Percentiles rank a stretch among this genome's conserved stretches.
Evolutionary conservation across 2,888 invertebrate genomes (phyloP).

Genomic region (Prenolepis imparis): DNA sequence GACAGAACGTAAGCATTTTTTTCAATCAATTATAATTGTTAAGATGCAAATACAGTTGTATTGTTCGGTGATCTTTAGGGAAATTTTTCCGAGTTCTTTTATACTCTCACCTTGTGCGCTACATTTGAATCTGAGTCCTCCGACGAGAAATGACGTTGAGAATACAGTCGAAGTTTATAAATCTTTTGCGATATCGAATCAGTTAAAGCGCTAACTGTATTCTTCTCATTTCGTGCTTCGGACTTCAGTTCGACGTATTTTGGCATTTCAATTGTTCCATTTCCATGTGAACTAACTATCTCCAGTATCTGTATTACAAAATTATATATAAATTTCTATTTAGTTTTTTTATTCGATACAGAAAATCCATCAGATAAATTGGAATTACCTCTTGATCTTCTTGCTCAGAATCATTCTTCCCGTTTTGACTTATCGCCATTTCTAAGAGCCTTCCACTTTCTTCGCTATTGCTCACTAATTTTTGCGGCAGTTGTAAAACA

Average conservation of each 20-base stretch:
- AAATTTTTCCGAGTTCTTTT: background rate
- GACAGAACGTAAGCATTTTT: slow-evolving; percentile 42
- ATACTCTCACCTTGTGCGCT: slow-evolving; percentile 70
- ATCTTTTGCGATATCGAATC: slow-evolving; percentile 88
- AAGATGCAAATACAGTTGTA: background rate
- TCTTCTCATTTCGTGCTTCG: slow-evolving; percentile 71
- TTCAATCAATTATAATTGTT: slow-evolving; percentile 1
- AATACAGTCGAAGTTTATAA: slow-evolving; percentile 89
- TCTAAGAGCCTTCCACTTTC: slow-evolving; percentile 71
- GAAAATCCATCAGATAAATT: slow-evolving; percentile 26
- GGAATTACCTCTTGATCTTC: slow-evolving; percentile 84
- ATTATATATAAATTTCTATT: slow-evolving; percentile 17
- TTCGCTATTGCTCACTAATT: slow-evolving; percentile 64
- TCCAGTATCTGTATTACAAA: slow-evolving; percentile 79
- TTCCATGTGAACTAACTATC: slow-evolving; percentile 81
- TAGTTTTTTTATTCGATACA: background rate
- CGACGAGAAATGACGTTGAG: slow-evolving; percentile 88
- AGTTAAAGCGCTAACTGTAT: slow-evolving; percentile 66
- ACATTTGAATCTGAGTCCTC: slow-evolving; percentile 66
- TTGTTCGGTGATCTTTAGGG: background rate
- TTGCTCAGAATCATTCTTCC: slow-evolving; percentile 82
- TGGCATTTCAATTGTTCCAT: slow-evolving; percentile 62
- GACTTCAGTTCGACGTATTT: slow-evolving; percentile 66
- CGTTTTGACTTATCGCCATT: slow-evolving; percentile 78
- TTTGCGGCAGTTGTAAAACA: slow-evolving; percentile 71